These are phyloP conservation scores for Homarus americanus DNA, from an alignment of 1,140 invertebrate genomes.

Conservation along the genomic window DNA sequence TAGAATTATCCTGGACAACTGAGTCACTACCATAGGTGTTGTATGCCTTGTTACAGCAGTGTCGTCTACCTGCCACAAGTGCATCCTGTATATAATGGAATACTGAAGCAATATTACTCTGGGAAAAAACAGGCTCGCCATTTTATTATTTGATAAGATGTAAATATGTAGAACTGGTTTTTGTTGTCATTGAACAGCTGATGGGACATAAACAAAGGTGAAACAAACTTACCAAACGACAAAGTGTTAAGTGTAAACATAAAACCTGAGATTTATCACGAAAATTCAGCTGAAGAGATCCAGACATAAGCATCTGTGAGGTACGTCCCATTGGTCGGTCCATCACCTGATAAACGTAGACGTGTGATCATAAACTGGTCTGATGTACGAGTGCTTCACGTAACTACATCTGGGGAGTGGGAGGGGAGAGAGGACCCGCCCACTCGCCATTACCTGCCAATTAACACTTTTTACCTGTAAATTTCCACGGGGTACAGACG, in stretches of 20 bases:
- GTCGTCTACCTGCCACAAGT: too few species aligned
- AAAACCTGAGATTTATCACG: too few species aligned
- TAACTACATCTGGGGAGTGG: background rate
- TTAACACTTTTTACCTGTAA: slow-evolving; percentile 30
- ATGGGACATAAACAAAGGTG: background rate
- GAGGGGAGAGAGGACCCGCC: background rate
- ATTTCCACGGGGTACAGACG: slow-evolving; percentile 27
- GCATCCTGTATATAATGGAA: too few species aligned
- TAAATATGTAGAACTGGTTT: too few species aligned
- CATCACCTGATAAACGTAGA: background rate
- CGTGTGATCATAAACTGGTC: background rate
- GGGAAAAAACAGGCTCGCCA: too few species aligned
- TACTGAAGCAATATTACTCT: too few species aligned
- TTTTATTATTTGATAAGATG: too few species aligned
- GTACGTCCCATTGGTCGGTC: background rate
- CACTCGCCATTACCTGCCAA: background rate
- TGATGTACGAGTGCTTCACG: background rate
- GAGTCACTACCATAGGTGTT: too few species aligned
- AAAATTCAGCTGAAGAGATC: too few species aligned
- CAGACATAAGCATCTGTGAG: background rate
- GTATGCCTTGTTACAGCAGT: too few species aligned
- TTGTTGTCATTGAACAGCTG: background rate
- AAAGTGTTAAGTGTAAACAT: background rate
- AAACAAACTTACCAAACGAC: too few species aligned
- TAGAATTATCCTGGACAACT: too few species aligned